Conservation (phyloP, 2,113 vertebrate species). For the Callaeas wilsoni region DNA sequence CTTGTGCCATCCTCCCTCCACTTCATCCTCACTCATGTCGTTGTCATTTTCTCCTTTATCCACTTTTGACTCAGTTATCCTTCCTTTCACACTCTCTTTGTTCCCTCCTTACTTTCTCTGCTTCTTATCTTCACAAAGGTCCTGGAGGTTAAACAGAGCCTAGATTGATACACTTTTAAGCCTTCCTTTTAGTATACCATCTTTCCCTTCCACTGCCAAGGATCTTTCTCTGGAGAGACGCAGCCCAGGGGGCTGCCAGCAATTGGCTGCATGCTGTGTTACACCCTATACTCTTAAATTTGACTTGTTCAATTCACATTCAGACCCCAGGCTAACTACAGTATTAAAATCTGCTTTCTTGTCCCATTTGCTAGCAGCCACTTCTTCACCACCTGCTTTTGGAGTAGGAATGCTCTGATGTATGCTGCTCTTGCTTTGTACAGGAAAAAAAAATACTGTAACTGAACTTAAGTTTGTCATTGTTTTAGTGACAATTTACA, state of each 20-base stretch:
- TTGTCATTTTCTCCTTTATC: neutral
- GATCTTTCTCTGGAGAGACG: neutral
- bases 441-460: neutral
- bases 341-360: neutral
- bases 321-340: neutral
- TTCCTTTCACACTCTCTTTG: neutral
- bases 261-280: neutral
- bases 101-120: neutral
- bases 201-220: neutral
- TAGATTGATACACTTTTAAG: neutral
- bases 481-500: neutral
- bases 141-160: neutral
- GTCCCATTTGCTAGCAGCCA: neutral
- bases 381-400: neutral
- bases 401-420: neutral
- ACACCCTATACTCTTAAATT: neutral
- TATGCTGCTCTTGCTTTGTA: neutral
- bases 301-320: neutral
- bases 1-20: neutral
- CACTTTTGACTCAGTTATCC: neutral
- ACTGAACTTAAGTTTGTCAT: neutral
- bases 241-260: neutral
- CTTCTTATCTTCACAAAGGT: neutral
- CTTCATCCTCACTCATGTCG: neutral
- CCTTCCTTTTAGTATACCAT: neutral